Conservation (phyloP, 2,797 vertebrate species). For the Peromyscus nudipes region DNA sequence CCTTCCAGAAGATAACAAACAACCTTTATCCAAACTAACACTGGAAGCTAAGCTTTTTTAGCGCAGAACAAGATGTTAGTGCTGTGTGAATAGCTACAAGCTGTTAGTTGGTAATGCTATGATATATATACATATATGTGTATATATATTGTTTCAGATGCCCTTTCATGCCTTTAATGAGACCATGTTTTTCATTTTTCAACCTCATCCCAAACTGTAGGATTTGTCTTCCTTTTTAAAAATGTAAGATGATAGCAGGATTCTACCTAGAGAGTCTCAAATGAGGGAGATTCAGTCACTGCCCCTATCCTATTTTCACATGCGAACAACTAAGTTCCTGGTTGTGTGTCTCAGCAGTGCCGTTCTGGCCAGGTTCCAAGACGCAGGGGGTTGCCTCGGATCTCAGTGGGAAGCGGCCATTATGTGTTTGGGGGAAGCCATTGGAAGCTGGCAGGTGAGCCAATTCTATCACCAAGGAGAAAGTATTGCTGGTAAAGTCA, state of each 20-base stretch:
- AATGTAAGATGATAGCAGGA: conserved; percentile 72
- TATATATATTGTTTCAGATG: background rate
- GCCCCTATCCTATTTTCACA: conserved; percentile 86
- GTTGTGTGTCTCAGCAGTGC: conserved; percentile 84
- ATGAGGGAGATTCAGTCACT: conserved; percentile 87
- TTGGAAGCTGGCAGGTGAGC: conserved; percentile 88
- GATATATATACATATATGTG: too few relatives aligned
- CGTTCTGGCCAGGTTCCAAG: conserved; percentile 87
- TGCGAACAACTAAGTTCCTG: conserved; percentile 84
- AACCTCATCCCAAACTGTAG: background rate
- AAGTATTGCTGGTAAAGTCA: conserved; percentile 88
- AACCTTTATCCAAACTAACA: conserved; percentile 4
- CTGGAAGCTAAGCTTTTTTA: conserved; percentile 42
- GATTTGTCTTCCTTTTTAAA: conserved; percentile 62
- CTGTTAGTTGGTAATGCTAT: background rate
- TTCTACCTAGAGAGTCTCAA: conserved; percentile 77
- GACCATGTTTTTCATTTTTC: background rate
- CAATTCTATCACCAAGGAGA: conserved; percentile 87
- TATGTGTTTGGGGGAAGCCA: conserved; percentile 86
- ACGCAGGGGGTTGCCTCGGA: conserved; percentile 85
- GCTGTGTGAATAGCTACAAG: conserved; percentile 1
- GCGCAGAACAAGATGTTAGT: conserved; percentile 24
- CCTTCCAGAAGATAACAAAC: conserved; percentile 63
- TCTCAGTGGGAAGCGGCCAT: conserved; percentile 88
- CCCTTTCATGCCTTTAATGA: background rate